phyloP scores from a whole-genome alignment of 2,113 vertebrate genomes.

The Oriolus oriolus region DNA sequence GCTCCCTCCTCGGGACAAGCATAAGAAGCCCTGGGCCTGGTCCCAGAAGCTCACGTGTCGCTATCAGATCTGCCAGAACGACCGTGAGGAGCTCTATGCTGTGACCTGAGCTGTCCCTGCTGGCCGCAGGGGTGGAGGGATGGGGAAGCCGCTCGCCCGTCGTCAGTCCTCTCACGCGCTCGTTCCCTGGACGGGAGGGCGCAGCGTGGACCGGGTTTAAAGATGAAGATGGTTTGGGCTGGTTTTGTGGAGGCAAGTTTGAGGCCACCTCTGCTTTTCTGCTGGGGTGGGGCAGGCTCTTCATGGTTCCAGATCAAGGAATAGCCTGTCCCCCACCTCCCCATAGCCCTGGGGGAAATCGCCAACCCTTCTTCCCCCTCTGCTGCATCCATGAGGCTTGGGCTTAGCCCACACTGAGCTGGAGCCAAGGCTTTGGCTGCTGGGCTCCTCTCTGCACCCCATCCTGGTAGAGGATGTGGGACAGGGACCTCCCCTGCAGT shows the following conservation, averaged over 20 bases:
- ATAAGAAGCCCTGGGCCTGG: slow-evolving; percentile 76
- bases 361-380: not conserved
- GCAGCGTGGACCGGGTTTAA: not conserved
- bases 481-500: not conserved
- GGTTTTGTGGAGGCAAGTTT: not conserved
- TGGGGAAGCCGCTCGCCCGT: not conserved
- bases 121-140: not conserved
- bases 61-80: slow-evolving; percentile 86
- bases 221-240: not conserved
- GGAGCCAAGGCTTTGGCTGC: not conserved
- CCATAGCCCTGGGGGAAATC: not conserved
- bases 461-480: not conserved
- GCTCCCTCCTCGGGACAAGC: slow-evolving; percentile 82
- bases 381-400: not conserved
- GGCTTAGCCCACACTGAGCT: not conserved
- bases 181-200: not conserved
- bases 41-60: slow-evolving; percentile 79
- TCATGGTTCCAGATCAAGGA: not conserved
- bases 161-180: not conserved
- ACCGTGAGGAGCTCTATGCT: slow-evolving; percentile 84
- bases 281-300: not conserved
- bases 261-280: slow-evolving; percentile 12
- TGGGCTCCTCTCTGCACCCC: not conserved
- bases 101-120: slow-evolving; percentile 71
- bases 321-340: not conserved